These are phyloP conservation scores for Ciconia maguari DNA, from an alignment of 2,113 vertebrate genomes.

Conservation along the genomic window DNA sequence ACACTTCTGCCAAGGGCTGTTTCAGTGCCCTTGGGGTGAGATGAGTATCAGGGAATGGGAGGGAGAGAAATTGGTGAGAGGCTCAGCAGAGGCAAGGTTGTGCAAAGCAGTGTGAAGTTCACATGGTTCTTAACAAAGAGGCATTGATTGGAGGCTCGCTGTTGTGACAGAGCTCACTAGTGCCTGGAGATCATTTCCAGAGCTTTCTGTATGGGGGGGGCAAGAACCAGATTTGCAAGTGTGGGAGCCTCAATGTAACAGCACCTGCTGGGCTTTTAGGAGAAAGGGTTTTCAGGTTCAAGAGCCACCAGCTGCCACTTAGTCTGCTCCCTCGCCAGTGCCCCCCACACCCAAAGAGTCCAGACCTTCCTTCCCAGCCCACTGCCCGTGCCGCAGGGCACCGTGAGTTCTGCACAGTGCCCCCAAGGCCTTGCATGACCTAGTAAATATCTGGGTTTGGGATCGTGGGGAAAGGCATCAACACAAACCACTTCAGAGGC, in stretches of 20 bases:
- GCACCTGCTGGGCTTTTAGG: background rate
- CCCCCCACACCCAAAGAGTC: background rate
- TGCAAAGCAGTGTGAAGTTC: constrained; percentile 40
- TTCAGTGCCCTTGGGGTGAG: constrained; percentile 40
- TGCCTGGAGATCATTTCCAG: constrained; percentile 24
- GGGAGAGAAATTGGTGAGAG: background rate
- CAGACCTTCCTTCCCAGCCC: background rate
- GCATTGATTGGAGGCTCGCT: background rate
- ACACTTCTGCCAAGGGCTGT: constrained; percentile 37
- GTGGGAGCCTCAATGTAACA: background rate
- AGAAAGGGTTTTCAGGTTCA: background rate
- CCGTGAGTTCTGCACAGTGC: background rate
- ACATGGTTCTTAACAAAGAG: constrained; percentile 50
- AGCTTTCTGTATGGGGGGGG: background rate
- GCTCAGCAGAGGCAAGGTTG: constrained; percentile 31
- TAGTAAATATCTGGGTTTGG: background rate
- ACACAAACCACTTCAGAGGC: constrained; percentile 65
- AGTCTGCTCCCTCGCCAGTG: background rate
- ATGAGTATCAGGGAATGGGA: constrained; percentile 42
- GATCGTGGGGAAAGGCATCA: constrained; percentile 42
- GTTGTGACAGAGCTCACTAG: constrained; percentile 37
- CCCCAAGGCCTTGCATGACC: background rate
- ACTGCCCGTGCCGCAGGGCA: background rate
- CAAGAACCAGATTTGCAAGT: constrained; percentile 5
- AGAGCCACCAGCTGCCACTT: background rate